Evolutionary conservation across 2,113 vertebrate genomes (phyloP).

Genomic region (Euleptes europaea): DNA sequence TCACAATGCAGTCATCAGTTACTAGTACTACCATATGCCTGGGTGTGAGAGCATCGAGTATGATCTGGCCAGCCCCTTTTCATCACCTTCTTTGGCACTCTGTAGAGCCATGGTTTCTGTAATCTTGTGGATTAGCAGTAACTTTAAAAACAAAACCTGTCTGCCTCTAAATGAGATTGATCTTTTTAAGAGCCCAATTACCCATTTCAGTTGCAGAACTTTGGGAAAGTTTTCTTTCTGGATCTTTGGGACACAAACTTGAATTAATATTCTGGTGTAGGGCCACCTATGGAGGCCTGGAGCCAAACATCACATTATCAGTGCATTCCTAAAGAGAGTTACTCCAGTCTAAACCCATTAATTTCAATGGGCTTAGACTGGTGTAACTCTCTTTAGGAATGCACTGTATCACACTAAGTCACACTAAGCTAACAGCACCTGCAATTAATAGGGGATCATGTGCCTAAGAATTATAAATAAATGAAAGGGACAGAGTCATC

Average conservation of each 20-base stretch:
- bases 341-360: too few relatives aligned
- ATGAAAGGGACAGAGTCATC: constrained; percentile 75
- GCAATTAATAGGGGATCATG: constrained; percentile 73
- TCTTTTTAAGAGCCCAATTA: neutral
- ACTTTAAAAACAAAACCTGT: neutral
- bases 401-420: too few relatives aligned
- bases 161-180: neutral
- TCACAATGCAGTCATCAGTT: neutral
- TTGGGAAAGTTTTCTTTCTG: neutral
- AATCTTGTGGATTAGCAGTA: neutral
- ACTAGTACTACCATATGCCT: neutral
- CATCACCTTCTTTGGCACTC: neutral
- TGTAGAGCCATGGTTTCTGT: neutral
- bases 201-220: neutral
- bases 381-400: too few relatives aligned
- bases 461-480: constrained; percentile 76
- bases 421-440: constrained; percentile 57
- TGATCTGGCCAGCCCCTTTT: neutral
- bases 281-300: constrained; percentile 41
- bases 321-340: too few relatives aligned
- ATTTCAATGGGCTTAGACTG: too few relatives aligned
- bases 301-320: constrained; percentile 50
- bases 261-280: neutral
- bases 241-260: neutral
- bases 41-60: too few relatives aligned